Evolutionary conservation across 2,113 vertebrate species (phyloP).

Genomic region (Zosterops pallidus): DNA sequence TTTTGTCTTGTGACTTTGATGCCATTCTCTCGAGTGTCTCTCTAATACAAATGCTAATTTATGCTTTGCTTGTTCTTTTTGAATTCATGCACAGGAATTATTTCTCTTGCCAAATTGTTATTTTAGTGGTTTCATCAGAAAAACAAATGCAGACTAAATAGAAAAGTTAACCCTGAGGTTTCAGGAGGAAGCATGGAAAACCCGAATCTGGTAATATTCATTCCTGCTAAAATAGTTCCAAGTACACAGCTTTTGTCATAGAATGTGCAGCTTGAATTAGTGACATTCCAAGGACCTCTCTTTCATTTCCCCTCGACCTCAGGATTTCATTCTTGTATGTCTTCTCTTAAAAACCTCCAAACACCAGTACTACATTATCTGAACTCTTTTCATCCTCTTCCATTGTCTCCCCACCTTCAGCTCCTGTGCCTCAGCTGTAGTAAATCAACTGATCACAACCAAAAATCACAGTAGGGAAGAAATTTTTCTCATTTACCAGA

Average conservation of each 20-base stretch:
- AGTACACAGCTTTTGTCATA: not conserved
- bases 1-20: not conserved
- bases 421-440: not conserved
- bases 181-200: not conserved
- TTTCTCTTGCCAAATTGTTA: not conserved
- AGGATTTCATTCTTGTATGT: not conserved
- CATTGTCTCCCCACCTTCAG: not conserved
- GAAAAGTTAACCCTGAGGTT: not conserved
- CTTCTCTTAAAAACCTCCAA: not conserved
- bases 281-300: not conserved
- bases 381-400: not conserved
- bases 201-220: not conserved
- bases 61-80: not conserved
- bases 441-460: not conserved
- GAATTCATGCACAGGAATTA: not conserved
- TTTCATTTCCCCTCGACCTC: not conserved
- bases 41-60: not conserved
- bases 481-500: not conserved
- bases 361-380: fast-evolving
- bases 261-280: not conserved
- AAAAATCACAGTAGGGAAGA: not conserved
- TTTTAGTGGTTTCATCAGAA: slow-evolving; percentile 1
- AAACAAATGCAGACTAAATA: not conserved
- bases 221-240: not conserved
- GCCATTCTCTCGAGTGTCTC: not conserved